A percentile compares a stretch with the other conserved stretches of the same genome.
phyloP scores from a whole-genome alignment of 2,888 invertebrate species.

The Lithophane leautieri region DNA sequence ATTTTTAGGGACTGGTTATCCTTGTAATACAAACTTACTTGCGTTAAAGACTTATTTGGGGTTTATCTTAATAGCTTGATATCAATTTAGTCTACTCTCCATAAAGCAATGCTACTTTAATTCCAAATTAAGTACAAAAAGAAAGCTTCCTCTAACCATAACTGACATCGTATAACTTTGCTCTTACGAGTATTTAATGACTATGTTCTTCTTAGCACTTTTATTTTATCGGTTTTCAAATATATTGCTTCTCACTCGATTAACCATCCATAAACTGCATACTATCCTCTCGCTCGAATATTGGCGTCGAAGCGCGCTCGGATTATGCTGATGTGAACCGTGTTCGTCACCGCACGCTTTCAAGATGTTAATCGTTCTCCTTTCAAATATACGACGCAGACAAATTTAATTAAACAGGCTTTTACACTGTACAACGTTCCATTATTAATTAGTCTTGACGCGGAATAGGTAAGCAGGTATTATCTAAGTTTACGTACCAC shows the following conservation, averaged over 20 bases:
- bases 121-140: background rate
- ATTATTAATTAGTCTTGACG: conserved; percentile 79
- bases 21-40: conserved; percentile 11
- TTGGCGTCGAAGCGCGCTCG: conserved; percentile 43
- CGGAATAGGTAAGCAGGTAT: conserved; percentile 67
- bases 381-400: conserved; percentile 82
- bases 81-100: background rate
- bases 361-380: conserved; percentile 82
- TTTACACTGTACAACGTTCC: conserved; percentile 78
- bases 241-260: conserved; percentile 41
- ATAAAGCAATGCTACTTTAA: background rate
- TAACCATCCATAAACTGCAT: conserved; percentile 49
- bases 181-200: conserved; percentile 49
- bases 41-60: background rate
- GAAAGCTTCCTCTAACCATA: background rate
- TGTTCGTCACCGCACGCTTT: conserved; percentile 77
- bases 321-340: conserved; percentile 56
- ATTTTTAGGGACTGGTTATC: conserved; percentile 8
- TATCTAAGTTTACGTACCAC: conserved; percentile 55
- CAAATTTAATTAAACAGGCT: conserved; percentile 87
- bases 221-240: conserved; percentile 40
- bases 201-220: conserved; percentile 31
- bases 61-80: background rate
- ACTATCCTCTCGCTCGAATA: conserved; percentile 29
- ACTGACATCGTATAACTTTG: conserved; percentile 21